Conservation (phyloP, 2,113 vertebrate species). For the Mus musculus region DNA sequence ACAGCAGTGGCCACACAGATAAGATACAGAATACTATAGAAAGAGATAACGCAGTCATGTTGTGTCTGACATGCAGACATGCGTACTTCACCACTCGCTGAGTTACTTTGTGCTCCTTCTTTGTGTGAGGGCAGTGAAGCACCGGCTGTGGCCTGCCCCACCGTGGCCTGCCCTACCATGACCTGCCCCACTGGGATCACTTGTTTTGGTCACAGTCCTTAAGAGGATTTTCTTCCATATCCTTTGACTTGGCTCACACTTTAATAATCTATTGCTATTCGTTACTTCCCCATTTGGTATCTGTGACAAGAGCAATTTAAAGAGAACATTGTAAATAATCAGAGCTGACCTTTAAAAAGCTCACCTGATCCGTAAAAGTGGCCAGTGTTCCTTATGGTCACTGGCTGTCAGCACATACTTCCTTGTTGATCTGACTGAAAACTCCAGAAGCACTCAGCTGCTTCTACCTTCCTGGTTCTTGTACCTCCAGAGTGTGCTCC, state of each 20-base stretch:
- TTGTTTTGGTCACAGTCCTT: background rate
- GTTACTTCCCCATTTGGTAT: background rate
- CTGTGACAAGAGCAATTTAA: background rate
- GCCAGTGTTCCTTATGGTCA: background rate
- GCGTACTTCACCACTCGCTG: rapidly evolving
- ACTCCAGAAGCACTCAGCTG: background rate
- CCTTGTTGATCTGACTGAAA: background rate
- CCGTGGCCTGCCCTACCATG: background rate
- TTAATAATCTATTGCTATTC: background rate
- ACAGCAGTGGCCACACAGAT: background rate
- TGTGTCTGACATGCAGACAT: too few species aligned
- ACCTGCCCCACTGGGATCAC: background rate
- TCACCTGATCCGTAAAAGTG: background rate
- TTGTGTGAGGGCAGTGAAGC: background rate
- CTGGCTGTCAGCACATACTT: background rate
- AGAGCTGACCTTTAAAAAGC: background rate
- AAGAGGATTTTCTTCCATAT: background rate
- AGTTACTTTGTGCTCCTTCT: rapidly evolving
- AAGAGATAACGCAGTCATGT: background rate
- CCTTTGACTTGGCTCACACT: background rate
- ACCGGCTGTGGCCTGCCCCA: background rate
- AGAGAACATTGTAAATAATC: background rate
- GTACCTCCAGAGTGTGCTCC: background rate
- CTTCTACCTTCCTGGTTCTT: background rate
- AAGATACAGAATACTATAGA: background rate